Percentiles rank a stretch among this genome's conserved stretches.
phyloP scores from a whole-genome alignment of 2,888 invertebrate genomes.

The Ophioninae sp. region DNA sequence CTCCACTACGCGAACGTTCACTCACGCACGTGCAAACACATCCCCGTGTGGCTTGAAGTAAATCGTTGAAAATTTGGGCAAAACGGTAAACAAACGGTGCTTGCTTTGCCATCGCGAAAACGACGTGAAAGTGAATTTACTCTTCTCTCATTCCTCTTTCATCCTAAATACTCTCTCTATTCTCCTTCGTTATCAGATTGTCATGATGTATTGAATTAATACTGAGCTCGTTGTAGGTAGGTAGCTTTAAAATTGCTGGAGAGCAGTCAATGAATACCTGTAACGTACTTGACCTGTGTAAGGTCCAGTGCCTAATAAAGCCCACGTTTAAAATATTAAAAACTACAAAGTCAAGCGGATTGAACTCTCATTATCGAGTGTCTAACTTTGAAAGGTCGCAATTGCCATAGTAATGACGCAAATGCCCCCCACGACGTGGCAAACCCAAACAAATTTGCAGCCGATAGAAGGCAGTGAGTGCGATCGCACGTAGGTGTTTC shows the following conservation, averaged over 20 bases:
- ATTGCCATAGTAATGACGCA: too few species aligned
- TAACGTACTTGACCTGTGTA: not conserved
- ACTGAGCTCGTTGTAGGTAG: not conserved
- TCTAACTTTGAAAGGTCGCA: too few species aligned
- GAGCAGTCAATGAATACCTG: not conserved
- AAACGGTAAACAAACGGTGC: conserved; percentile 50
- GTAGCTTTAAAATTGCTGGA: conserved; percentile 5
- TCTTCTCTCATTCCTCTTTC: conserved; percentile 3
- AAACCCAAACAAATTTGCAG: too few species aligned
- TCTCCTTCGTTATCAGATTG: conserved; percentile 46
- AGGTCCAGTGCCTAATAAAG: too few species aligned
- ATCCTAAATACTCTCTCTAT: not conserved
- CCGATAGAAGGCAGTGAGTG: too few species aligned
- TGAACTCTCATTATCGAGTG: too few species aligned
- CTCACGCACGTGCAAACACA: conserved; percentile 1
- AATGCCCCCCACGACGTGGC: too few species aligned
- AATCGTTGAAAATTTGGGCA: conserved; percentile 48
- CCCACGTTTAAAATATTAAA: too few species aligned
- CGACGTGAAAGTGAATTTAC: conserved; percentile 48
- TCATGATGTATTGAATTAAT: conserved; percentile 46
- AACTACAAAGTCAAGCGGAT: too few species aligned
- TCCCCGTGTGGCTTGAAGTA: conserved; percentile 31
- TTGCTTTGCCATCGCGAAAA: conserved; percentile 46
- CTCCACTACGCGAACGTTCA: conserved; percentile 2
- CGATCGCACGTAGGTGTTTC: too few species aligned